phyloP scores from a whole-genome alignment of 2,113 vertebrate genomes.

The Petroica traversi region DNA sequence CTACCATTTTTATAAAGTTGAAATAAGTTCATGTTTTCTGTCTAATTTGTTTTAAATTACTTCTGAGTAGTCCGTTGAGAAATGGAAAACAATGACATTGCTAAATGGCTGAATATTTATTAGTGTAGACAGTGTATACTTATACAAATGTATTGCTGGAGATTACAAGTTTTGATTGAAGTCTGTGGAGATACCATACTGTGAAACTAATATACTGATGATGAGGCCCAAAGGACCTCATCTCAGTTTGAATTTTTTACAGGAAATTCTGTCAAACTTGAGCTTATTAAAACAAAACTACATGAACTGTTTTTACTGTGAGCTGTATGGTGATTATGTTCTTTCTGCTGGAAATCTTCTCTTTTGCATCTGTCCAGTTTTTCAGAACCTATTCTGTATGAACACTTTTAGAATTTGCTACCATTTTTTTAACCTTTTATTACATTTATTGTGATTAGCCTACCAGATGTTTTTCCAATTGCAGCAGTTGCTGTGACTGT shows the following conservation, averaged over 20 bases:
- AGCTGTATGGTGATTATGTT: neutral
- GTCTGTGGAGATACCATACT: neutral
- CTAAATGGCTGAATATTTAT: neutral
- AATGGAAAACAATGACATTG: neutral
- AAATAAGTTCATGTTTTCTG: neutral
- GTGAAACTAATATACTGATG: neutral
- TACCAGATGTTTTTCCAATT: neutral
- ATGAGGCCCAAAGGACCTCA: neutral
- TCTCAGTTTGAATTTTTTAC: neutral
- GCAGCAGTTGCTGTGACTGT: neutral
- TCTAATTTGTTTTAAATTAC: conserved; percentile 15
- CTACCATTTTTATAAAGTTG: neutral
- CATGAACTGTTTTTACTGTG: neutral
- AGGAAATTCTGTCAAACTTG: neutral
- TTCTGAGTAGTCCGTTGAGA: neutral
- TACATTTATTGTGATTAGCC: neutral
- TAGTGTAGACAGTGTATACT: neutral
- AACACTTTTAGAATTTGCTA: neutral
- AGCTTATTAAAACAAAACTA: neutral
- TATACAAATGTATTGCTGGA: neutral
- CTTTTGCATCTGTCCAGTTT: neutral
- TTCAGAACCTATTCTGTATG: neutral
- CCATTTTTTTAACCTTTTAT: neutral
- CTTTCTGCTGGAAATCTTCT: neutral
- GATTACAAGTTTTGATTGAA: neutral